Evolutionary conservation across 1,140 invertebrate species (phyloP), one percentile per base, ranked within the genome.

Genomic region (Bombus impatiens): DNA sequence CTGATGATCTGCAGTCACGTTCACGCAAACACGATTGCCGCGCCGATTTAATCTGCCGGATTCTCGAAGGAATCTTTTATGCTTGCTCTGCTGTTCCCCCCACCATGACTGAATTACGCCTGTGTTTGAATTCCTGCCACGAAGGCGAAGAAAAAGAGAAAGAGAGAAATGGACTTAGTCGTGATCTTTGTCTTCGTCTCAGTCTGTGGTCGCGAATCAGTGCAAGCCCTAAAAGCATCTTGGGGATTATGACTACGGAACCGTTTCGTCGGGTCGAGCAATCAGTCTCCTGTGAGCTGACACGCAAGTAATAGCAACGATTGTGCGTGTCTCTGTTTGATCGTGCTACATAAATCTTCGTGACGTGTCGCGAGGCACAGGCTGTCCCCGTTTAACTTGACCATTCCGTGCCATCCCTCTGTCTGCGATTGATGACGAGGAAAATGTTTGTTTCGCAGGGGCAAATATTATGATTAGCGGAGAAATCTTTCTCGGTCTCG

Each of bases 1-100:
- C 91, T 91, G 91, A 93, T 92, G 92, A 93, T 92, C 92, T 85
- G 87, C 86, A 92, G 91, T 92, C 91, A 92, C 91, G 91, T 92
- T 87, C 91, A 89, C 89, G 86, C 89, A 92, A 92, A 92, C 91
- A 91, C 88, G 91, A 92, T 91, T 86, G 89, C 87, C 86, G 70
- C 82, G 88, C 68, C 90, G 90, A 91, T 91, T 91, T 91, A 91
- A 91, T 91, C 89, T 88, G 78, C 74, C 57, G 71, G 80, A 88
- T 79, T 78, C 89, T 91, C 86, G 75, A 71, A 90, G 89, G 78
- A 88, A 90, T 88, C 89, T 74, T 87, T 85, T 86, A 86, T 90
- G 65, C 76, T 82, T 53, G 78, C 77, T 68, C 18, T 28, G 82
- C 70, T 81, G 62, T 81, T 88, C 59, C 80, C 22, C n/a, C 25